Conservation (phyloP, 2,888 invertebrate genomes). For the Lasiommata megera region DNA sequence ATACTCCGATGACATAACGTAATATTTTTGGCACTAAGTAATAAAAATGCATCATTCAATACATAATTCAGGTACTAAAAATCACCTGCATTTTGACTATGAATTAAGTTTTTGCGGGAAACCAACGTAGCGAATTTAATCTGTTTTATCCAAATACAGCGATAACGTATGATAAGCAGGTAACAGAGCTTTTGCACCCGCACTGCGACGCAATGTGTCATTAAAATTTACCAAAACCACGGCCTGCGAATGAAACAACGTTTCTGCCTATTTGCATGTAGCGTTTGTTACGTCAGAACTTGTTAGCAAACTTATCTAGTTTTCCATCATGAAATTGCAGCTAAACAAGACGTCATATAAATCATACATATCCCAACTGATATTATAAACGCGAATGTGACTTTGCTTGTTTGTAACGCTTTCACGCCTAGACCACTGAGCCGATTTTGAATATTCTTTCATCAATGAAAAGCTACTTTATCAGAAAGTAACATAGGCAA, state of each 20-base stretch:
- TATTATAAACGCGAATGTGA: too few species aligned
- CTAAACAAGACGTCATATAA: neutral
- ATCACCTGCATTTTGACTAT: neutral
- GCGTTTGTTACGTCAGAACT: conserved; percentile 45
- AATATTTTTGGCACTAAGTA: too few species aligned
- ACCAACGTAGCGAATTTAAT: conserved; percentile 18
- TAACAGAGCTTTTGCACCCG: conserved; percentile 45
- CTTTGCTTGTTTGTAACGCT: too few species aligned
- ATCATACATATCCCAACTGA: neutral
- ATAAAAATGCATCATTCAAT: too few species aligned
- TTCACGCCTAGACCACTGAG: too few species aligned
- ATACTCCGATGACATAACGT: too few species aligned
- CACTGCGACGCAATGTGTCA: conserved; percentile 61
- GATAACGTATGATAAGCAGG: conserved; percentile 21
- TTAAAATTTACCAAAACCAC: conserved; percentile 67
- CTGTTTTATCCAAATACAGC: conserved; percentile 19
- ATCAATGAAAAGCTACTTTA: too few species aligned
- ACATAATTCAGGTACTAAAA: too few species aligned
- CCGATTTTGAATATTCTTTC: too few species aligned
- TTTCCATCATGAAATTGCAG: conserved; percentile 18
- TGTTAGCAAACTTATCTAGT: conserved; percentile 21
- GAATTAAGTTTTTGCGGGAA: conserved; percentile 13
- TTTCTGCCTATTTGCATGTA: conserved; percentile 54
- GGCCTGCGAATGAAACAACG: conserved; percentile 54
- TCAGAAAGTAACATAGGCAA: too few species aligned